These are phyloP conservation scores for Paralichthys olivaceus DNA, from an alignment of 2,113 vertebrate genomes.

Conservation along the genomic window DNA sequence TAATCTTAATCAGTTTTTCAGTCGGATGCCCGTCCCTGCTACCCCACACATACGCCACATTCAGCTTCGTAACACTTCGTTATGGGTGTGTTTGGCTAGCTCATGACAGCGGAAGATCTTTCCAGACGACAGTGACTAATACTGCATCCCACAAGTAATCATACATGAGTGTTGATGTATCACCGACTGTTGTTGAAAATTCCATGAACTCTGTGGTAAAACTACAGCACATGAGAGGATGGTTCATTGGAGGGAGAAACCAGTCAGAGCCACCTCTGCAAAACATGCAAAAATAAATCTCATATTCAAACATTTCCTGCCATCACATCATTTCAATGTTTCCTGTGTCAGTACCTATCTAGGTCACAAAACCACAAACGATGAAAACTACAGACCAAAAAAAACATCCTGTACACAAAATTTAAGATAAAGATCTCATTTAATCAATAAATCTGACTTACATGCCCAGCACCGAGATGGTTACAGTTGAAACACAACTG, in stretches of 20 bases:
- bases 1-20: not conserved
- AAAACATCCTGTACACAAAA: not conserved
- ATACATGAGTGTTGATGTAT: not conserved
- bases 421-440: too few relatives aligned
- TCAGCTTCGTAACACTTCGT: not conserved
- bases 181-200: not conserved
- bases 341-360: not conserved
- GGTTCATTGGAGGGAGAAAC: not conserved
- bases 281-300: not conserved
- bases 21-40: not conserved
- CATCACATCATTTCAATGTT: not conserved
- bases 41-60: not conserved
- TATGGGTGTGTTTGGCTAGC: not conserved
- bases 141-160: not conserved
- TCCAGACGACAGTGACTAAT: conserved; percentile 11
- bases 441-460: not conserved
- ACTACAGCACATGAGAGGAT: not conserved
- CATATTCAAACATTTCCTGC: not conserved
- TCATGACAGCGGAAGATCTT: not conserved
- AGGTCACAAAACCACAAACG: not conserved
- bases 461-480: not conserved
- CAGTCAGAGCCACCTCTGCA: not conserved
- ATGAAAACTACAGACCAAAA: too few relatives aligned
- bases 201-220: not conserved
- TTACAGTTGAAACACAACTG: conserved; percentile 24